These are phyloP conservation scores for Lypha dubia DNA, from an alignment of 2,888 invertebrate species.

Conservation along the genomic window DNA sequence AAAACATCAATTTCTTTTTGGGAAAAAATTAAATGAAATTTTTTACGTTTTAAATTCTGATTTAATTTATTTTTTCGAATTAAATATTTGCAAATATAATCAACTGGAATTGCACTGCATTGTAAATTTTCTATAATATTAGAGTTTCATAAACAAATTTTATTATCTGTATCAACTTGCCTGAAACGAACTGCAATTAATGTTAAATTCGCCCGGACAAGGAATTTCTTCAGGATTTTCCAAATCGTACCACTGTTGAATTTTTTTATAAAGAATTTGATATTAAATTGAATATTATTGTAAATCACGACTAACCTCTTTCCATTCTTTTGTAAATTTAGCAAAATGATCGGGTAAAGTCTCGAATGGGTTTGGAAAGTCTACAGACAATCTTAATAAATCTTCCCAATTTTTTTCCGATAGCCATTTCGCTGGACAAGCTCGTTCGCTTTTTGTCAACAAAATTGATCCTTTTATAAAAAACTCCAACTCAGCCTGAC, in stretches of 20 bases:
- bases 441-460: conserved; percentile 88
- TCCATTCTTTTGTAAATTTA: conserved; percentile 86
- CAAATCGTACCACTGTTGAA: conserved; percentile 90
- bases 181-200: conserved; percentile 86
- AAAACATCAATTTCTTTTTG: conserved; percentile 89
- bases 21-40: conserved; percentile 21
- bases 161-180: conserved; percentile 74
- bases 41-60: background rate
- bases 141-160: background rate
- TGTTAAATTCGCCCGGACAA: conserved; percentile 89
- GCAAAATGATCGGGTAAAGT: conserved; percentile 87
- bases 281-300: too few relatives aligned
- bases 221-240: conserved; percentile 90
- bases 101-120: too few relatives aligned
- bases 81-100: too few relatives aligned
- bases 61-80: background rate
- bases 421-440: conserved; percentile 90
- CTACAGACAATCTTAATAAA: conserved; percentile 88
- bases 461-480: conserved; percentile 94
- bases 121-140: too few relatives aligned
- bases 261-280: too few relatives aligned
- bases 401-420: conserved; percentile 92
- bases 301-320: conserved; percentile 84
- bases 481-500: conserved; percentile 91
- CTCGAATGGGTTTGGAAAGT: conserved; percentile 88